Percentiles rank a stretch among this genome's conserved stretches.
phyloP scores from a whole-genome alignment of 2,888 invertebrate genomes.

The Cheilosia soror region DNA sequence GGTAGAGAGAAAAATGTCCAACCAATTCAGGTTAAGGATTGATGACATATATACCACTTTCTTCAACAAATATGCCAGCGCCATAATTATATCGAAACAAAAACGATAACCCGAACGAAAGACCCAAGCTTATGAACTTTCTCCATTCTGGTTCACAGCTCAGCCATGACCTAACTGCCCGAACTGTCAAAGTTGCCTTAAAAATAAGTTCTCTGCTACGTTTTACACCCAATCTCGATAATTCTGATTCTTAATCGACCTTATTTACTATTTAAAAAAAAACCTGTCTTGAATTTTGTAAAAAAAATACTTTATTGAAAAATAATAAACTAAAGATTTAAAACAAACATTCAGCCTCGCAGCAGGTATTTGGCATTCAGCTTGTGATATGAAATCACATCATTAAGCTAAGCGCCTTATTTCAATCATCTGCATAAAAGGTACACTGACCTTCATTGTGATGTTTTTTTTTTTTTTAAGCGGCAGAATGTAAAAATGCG shows the following conservation, averaged over 20 bases:
- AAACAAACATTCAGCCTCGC: neutral
- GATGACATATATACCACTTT: too few species aligned
- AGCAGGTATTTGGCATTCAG: neutral
- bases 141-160: too few species aligned
- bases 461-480: conserved; percentile 1
- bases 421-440: conserved; percentile 12
- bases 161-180: too few species aligned
- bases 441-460: conserved; percentile 43
- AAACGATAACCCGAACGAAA: too few species aligned
- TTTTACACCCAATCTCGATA: neutral
- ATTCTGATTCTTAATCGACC: neutral
- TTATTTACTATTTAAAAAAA: neutral
- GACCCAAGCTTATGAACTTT: too few species aligned
- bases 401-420: conserved; percentile 15
- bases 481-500: neutral
- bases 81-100: too few species aligned
- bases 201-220: too few species aligned
- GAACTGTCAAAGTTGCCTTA: too few species aligned
- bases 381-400: neutral
- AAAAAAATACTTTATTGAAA: neutral
- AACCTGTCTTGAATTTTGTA: conserved; percentile 6
- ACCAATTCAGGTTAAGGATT: too few species aligned
- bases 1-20: too few species aligned
- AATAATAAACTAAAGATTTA: neutral
- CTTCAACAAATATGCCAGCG: too few species aligned